phyloP scores from a whole-genome alignment of 2,888 invertebrate genomes.

The Noctua janthe region DNA sequence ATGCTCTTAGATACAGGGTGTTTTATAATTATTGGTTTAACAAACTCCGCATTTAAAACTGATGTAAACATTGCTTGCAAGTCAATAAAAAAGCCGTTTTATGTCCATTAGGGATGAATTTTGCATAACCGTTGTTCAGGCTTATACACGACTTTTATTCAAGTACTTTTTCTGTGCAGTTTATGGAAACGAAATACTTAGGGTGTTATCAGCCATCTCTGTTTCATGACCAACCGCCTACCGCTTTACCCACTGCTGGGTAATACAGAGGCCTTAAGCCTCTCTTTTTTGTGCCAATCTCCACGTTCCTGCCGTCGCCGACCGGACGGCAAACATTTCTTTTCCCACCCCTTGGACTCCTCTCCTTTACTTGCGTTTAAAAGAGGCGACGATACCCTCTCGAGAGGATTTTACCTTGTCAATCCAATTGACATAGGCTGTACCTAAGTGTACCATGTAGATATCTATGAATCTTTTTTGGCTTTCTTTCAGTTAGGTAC shows the following conservation, averaged over 20 bases:
- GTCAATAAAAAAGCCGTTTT: constrained; percentile 2
- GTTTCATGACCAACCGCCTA: not conserved
- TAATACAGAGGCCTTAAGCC: not conserved
- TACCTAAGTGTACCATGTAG: not conserved
- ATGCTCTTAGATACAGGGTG: constrained; percentile 28
- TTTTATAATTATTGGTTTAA: constrained; percentile 36
- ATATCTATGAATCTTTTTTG: not conserved
- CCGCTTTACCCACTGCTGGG: not conserved
- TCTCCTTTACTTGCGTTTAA: not conserved
- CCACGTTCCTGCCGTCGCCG: not conserved
- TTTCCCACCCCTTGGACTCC: not conserved
- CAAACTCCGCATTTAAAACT: constrained; percentile 4
- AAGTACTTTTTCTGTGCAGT: not conserved
- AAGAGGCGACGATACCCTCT: no score
- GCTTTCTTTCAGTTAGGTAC: not conserved
- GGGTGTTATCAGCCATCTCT: not conserved
- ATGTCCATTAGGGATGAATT: constrained; percentile 2
- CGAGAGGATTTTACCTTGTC: not conserved
- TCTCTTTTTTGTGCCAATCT: not conserved
- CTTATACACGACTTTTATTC: not conserved
- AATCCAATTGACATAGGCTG: not conserved
- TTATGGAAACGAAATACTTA: not conserved
- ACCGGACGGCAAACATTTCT: not conserved
- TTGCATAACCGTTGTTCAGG: not conserved
- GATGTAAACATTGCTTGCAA: not conserved